A percentile compares a stretch with the other conserved stretches of the same genome.
These are phyloP conservation scores for Pseudomyrmex cubaensis DNA, from an alignment of 1,140 invertebrate genomes.

Conservation along the genomic window DNA sequence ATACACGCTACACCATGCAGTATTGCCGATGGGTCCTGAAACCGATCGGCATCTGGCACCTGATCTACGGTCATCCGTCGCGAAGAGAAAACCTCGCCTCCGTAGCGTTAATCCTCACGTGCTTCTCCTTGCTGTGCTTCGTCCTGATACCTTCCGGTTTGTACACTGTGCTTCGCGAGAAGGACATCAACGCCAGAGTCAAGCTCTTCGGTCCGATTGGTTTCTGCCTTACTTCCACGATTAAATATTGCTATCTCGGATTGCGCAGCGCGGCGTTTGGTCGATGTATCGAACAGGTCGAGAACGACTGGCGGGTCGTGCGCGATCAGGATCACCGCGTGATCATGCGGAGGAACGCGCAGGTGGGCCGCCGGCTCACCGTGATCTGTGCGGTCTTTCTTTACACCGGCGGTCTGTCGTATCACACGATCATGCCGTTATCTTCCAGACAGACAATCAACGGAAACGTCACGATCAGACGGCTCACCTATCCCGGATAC, in stretches of 20 bases:
- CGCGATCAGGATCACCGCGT: conserved; percentile 13
- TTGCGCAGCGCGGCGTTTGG: not conserved
- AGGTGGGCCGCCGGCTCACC: conserved; percentile 57
- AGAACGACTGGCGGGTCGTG: conserved; percentile 65
- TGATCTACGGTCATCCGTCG: conserved; percentile 4
- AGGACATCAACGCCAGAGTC: conserved; percentile 13
- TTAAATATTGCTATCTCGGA: conserved; percentile 59
- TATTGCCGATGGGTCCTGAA: conserved; percentile 69
- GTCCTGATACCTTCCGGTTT: conserved; percentile 52
- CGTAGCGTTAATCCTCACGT: not conserved
- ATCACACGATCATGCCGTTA: conserved; percentile 62
- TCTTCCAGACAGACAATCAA: conserved; percentile 10
- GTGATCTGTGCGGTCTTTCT: conserved; percentile 53
- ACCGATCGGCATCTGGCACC: conserved; percentile 72
- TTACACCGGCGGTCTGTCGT: conserved; percentile 67
- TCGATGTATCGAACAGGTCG: conserved; percentile 62
- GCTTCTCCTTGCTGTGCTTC: conserved; percentile 51
- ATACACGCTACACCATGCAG: conserved; percentile 31
- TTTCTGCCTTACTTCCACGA: conserved; percentile 26
- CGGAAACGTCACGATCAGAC: conserved; percentile 47
- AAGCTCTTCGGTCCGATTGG: conserved; percentile 37
- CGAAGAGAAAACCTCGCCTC: conserved; percentile 8
- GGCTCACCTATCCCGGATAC: conserved; percentile 70
- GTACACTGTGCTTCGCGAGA: conserved; percentile 46
- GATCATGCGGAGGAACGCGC: conserved; percentile 61